Base-by-base conservation (phyloP, 2,888 invertebrate genomes). In the Orthosia incerta region DNA sequence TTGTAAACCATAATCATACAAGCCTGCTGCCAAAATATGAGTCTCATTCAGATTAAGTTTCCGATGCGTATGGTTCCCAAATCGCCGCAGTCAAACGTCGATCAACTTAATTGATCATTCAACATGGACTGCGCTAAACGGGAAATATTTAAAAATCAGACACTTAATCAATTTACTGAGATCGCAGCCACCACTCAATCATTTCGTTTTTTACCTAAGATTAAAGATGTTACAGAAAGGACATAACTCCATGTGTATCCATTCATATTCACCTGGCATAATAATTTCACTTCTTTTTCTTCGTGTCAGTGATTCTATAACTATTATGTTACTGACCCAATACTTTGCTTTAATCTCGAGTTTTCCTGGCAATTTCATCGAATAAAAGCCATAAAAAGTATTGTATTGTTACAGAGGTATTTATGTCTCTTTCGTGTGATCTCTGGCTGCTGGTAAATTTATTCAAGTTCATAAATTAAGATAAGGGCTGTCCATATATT, bases 71-170 rank as follows among this genome's bases (percentile, higher is more conserved):
- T 89, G 88, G 88, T 89, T 88, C 86, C 72, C 74, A 84, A 87
- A 89, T 89, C 87, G 76, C 75, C 86, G 85, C 87, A 91, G 89
- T 89, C 90, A 91, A 88, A 91, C 89, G 93, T 94, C 94, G 92
- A 94, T 95, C 94, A 94, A 89, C 83, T 93, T 94, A 95, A 95
- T 95, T 95, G 94, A 95, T 95, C 93, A 94, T 94, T 93, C 93
- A 86, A 85, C 81, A 76, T 85, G 77, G 70, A 67, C 86, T 84
- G 80, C 87, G 88, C 87, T 92, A 92, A 94, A 92, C 89, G 91
- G 90, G 91, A 91, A 93, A 93, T 92, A 91, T 93, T 94, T 91
- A 91, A 94, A 93, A 93, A 90, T 89, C 93, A 90, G 91, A 92
- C 91, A 91, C 92, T 93, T 94, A 95, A 95, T 95, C 95, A 94